These are phyloP conservation scores for Limnephilus rhombicus DNA, from an alignment of 2,888 invertebrate species.

Conservation along the genomic window DNA sequence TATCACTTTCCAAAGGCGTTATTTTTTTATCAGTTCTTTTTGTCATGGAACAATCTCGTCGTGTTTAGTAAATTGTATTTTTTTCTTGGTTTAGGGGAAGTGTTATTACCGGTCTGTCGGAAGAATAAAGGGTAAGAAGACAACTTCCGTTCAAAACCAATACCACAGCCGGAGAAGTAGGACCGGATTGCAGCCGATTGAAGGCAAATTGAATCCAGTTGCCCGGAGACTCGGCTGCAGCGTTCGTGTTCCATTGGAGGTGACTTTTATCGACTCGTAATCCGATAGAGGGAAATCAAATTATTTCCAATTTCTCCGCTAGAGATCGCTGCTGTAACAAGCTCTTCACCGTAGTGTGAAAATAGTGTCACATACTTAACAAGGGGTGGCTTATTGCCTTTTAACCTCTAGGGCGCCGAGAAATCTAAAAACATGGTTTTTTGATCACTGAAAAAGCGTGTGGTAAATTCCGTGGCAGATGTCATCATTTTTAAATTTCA, in stretches of 20 bases:
- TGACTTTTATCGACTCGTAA: background rate
- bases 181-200: background rate
- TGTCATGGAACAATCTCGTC: too few species aligned
- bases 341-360: background rate
- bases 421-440: too few species aligned
- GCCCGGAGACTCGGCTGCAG: background rate
- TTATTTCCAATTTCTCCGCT: slow-evolving; percentile 18
- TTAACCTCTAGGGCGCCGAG: too few species aligned
- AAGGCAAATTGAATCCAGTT: slow-evolving; percentile 10
- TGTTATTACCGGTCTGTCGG: background rate
- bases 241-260: background rate
- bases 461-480: too few species aligned
- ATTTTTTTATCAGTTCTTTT: too few species aligned
- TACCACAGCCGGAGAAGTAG: background rate
- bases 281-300: slow-evolving; percentile 1
- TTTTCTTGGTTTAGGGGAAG: background rate
- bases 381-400: too few species aligned
- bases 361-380: background rate
- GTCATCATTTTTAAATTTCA: too few species aligned
- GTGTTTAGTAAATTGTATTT: background rate
- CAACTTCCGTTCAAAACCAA: slow-evolving; percentile 13
- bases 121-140: background rate
- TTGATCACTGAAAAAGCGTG: too few species aligned
- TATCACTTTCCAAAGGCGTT: too few species aligned
- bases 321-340: slow-evolving; percentile 8